These are phyloP conservation scores for Eupithecia insigniata DNA, from an alignment of 2,888 invertebrate species.

Conservation along the genomic window DNA sequence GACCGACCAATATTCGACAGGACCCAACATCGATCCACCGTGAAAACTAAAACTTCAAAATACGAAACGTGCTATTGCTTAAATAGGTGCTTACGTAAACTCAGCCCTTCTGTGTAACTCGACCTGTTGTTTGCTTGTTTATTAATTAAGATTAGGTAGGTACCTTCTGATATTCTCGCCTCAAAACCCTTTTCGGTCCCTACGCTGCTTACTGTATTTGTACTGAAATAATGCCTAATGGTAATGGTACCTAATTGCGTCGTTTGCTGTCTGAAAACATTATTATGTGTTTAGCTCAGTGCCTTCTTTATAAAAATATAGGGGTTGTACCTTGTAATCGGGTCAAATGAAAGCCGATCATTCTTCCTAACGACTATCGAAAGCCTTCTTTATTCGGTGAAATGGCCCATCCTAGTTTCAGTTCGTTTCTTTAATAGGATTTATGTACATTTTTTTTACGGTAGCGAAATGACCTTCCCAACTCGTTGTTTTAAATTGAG, in stretches of 20 bases:
- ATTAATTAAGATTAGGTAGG: slow-evolving; percentile 71
- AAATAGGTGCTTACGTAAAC: slow-evolving; percentile 74
- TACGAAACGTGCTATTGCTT: slow-evolving; percentile 78
- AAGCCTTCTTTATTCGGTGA: slow-evolving; percentile 21
- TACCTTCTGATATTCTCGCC: slow-evolving; percentile 57
- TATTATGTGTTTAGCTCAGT: slow-evolving; percentile 51
- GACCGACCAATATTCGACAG: slow-evolving; percentile 42
- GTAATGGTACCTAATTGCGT: slow-evolving; percentile 47
- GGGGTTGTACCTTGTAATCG: slow-evolving; percentile 41
- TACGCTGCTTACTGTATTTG: slow-evolving; percentile 51
- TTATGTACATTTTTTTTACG: background rate
- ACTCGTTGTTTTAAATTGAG: background rate
- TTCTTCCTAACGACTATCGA: slow-evolving; percentile 34
- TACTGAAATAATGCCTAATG: slow-evolving; percentile 49
- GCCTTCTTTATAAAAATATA: slow-evolving; percentile 39
- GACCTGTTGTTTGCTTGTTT: slow-evolving; percentile 71
- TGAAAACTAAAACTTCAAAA: slow-evolving; percentile 64
- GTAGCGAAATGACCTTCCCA: background rate
- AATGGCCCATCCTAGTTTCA: slow-evolving; percentile 15
- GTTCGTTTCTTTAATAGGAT: slow-evolving; percentile 12
- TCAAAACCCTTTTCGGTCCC: slow-evolving; percentile 52
- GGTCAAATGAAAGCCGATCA: slow-evolving; percentile 39
- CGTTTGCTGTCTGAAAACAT: slow-evolving; percentile 48
- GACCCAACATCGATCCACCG: slow-evolving; percentile 42
- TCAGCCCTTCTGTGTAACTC: slow-evolving; percentile 61